Percentiles rank a stretch among this genome's conserved stretches.
Evolutionary conservation across 2,888 invertebrate species (phyloP).

Genomic region (Thelaira solivaga): DNA sequence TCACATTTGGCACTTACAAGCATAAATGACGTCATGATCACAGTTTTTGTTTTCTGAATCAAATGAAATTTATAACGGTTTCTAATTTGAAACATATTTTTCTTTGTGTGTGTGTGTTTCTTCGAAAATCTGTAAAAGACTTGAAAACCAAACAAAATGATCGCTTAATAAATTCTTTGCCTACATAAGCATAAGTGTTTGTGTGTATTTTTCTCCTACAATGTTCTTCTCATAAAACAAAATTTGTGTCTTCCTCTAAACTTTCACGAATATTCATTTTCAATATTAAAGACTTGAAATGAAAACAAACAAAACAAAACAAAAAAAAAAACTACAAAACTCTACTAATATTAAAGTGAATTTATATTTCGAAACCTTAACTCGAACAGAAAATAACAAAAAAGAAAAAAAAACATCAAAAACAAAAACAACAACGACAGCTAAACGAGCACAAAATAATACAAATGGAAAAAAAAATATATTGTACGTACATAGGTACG

Average conservation of each 20-base stretch:
- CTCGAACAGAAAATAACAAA: constrained; percentile 59
- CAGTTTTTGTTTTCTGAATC: background rate
- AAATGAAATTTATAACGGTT: constrained; percentile 15
- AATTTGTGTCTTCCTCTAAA: constrained; percentile 43
- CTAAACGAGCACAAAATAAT: constrained; percentile 61
- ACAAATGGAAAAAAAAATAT: constrained; percentile 41
- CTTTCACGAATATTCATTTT: constrained; percentile 59
- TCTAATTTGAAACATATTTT: background rate
- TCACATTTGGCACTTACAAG: too few relatives aligned
- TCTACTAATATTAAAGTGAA: constrained; percentile 59
- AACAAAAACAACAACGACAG: constrained; percentile 30
- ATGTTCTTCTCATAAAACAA: constrained; percentile 37
- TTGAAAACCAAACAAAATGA: background rate
- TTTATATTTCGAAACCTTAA: constrained; percentile 62
- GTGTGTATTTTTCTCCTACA: constrained; percentile 41
- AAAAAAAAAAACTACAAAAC: constrained; percentile 59
- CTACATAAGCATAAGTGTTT: too few relatives aligned
- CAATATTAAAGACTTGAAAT: constrained; percentile 57
- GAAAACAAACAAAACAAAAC: too few relatives aligned
- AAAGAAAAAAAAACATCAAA: constrained; percentile 22
- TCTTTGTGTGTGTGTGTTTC: background rate
- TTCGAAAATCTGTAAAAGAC: background rate
- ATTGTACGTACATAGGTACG: background rate
- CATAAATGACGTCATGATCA: too few relatives aligned
- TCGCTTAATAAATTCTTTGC: constrained; percentile 31